Percentiles rank a stretch among this genome's conserved stretches.
Conservation (phyloP, 2,888 invertebrate genomes). For the Caenorhabditis sp. region DNA sequence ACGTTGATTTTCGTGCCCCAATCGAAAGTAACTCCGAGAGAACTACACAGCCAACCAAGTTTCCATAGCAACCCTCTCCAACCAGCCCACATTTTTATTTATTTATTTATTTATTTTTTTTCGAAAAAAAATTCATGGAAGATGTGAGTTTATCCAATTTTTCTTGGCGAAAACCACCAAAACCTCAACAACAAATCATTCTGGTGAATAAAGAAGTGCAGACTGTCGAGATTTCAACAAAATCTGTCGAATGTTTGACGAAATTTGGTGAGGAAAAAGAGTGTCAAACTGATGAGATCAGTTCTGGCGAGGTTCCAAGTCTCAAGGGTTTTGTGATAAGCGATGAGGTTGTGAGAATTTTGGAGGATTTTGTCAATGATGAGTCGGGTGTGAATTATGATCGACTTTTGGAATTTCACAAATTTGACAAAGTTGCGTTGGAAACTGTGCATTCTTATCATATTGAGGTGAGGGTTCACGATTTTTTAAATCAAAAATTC, state of each 20-base stretch:
- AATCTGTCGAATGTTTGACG: constrained; percentile 10
- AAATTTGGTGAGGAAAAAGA: constrained; percentile 19
- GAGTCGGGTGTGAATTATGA: constrained; percentile 35
- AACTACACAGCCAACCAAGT: no score
- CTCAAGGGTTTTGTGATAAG: constrained; percentile 18
- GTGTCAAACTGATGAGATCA: constrained; percentile 22
- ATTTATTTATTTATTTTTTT: neutral
- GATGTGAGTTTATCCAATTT: constrained; percentile 20
- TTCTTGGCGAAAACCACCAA: constrained; percentile 15
- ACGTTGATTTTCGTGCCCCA: no score
- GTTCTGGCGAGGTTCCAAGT: neutral
- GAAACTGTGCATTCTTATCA: constrained; percentile 36
- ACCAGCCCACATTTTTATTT: neutral
- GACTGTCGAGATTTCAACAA: constrained; percentile 13
- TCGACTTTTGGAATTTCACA: constrained; percentile 33
- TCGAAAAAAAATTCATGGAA: constrained; percentile 16
- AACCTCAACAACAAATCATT: neutral
- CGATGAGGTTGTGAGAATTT: constrained; percentile 14
- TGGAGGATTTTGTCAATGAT: constrained; percentile 27
- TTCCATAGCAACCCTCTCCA: neutral
- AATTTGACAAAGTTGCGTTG: constrained; percentile 23
- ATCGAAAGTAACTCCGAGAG: no score
- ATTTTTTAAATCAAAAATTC: no score
- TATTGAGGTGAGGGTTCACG: constrained; percentile 16
- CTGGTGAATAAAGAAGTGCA: constrained; percentile 16